These are phyloP conservation scores for Archocentrus centrarchus DNA, from an alignment of 2,113 vertebrate genomes.

Conservation along the genomic window DNA sequence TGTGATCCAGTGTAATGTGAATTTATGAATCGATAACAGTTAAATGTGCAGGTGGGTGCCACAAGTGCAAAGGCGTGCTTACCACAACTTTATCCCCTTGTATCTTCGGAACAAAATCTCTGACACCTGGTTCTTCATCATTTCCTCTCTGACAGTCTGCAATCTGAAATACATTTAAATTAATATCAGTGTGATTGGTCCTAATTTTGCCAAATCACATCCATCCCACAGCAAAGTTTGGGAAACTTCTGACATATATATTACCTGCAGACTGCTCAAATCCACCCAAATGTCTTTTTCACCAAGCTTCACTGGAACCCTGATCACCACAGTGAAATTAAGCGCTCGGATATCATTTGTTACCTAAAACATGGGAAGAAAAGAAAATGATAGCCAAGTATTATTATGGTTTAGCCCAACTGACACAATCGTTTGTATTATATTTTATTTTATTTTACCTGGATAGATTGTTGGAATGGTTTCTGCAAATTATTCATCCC, in stretches of 20 bases:
- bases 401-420: background rate
- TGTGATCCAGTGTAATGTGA: background rate
- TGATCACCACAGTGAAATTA: slow-evolving; percentile 75
- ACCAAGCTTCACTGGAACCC: slow-evolving; percentile 79
- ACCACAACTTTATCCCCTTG: slow-evolving; percentile 70
- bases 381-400: background rate
- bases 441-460: slow-evolving; percentile 63
- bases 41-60: too few species aligned
- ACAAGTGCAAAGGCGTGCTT: background rate
- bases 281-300: slow-evolving; percentile 77
- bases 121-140: slow-evolving; percentile 16
- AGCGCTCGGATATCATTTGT: slow-evolving; percentile 74
- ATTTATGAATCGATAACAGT: background rate
- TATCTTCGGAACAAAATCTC: slow-evolving; percentile 55
- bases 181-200: background rate
- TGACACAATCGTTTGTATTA: background rate
- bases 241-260: background rate
- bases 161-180: slow-evolving; percentile 70
- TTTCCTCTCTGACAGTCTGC: slow-evolving; percentile 44
- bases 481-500: slow-evolving; percentile 65
- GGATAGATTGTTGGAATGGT: slow-evolving; percentile 72
- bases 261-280: slow-evolving; percentile 53
- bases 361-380: slow-evolving; percentile 68
- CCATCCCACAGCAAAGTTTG: background rate
- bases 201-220: background rate